These are phyloP conservation scores for Pipa parva DNA, from an alignment of 2,113 vertebrate genomes.

Conservation along the genomic window DNA sequence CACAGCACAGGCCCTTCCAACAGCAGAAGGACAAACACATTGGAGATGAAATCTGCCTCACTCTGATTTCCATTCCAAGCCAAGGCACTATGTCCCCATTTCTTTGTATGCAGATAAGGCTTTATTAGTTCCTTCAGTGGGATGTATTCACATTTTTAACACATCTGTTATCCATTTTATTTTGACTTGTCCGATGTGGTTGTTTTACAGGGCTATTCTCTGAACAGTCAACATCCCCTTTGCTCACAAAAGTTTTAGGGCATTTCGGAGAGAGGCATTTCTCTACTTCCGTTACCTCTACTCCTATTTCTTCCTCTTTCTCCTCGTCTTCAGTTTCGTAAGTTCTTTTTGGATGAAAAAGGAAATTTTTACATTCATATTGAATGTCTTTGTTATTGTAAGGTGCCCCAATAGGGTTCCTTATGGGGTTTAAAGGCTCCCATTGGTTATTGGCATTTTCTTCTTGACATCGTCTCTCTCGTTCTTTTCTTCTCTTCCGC, in stretches of 20 bases:
- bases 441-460: slow-evolving; percentile 86
- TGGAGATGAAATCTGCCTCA: slow-evolving; percentile 53
- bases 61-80: slow-evolving; percentile 42
- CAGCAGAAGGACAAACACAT: slow-evolving; percentile 49
- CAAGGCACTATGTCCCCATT: slow-evolving; percentile 37
- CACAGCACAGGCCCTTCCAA: background rate
- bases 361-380: slow-evolving; percentile 83
- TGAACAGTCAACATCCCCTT: slow-evolving; percentile 65
- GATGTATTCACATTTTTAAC: slow-evolving; percentile 75
- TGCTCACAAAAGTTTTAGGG: slow-evolving; percentile 65
- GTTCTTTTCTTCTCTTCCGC: slow-evolving; percentile 86
- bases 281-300: slow-evolving; percentile 64
- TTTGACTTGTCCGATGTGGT: slow-evolving; percentile 70
- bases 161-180: slow-evolving; percentile 87
- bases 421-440: slow-evolving; percentile 75
- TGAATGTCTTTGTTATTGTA: slow-evolving; percentile 74
- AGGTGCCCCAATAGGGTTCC: slow-evolving; percentile 71
- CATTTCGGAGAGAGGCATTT: slow-evolving; percentile 73
- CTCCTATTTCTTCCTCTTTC: slow-evolving; percentile 47
- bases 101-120: slow-evolving; percentile 57
- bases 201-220: slow-evolving; percentile 66
- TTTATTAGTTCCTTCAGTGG: slow-evolving; percentile 65
- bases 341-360: slow-evolving; percentile 71
- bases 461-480: slow-evolving; percentile 71
- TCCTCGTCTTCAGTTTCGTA: slow-evolving; percentile 76